These are phyloP conservation scores for Sialia sialis DNA, from an alignment of 2,113 vertebrate species.

Conservation along the genomic window DNA sequence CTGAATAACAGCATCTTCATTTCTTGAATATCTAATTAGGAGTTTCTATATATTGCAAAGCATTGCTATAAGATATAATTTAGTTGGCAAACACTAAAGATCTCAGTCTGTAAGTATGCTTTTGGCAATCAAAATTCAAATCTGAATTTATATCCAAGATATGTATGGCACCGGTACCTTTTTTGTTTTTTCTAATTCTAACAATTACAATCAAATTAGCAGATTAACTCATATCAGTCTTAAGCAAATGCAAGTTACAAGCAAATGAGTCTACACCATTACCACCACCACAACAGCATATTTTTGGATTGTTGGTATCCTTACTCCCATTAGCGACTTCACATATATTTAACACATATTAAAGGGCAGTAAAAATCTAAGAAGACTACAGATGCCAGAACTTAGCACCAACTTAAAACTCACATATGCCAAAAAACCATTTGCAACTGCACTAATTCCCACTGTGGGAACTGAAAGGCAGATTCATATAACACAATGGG, in stretches of 20 bases:
- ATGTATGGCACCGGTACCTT: background rate
- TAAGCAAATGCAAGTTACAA: background rate
- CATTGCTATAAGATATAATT: constrained; percentile 47
- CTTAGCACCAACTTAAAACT: background rate
- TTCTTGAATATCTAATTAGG: constrained; percentile 52
- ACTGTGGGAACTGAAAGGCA: constrained; percentile 23
- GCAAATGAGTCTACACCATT: background rate
- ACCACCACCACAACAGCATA: background rate
- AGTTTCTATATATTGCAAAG: constrained; percentile 46
- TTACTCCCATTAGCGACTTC: background rate
- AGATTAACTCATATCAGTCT: background rate
- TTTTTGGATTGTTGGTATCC: constrained; percentile 2
- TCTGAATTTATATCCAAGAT: background rate
- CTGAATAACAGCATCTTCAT: constrained; percentile 49
- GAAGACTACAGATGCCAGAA: background rate
- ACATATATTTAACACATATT: background rate
- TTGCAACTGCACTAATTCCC: background rate
- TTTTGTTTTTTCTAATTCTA: background rate
- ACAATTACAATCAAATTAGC: constrained; percentile 41
- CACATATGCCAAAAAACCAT: background rate
- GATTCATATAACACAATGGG: background rate
- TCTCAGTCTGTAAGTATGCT: constrained; percentile 22
- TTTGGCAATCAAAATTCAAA: constrained; percentile 57
- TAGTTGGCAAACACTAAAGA: constrained; percentile 54
- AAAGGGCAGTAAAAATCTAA: background rate